Evolutionary conservation across 1,140 invertebrate genomes (phyloP), one percentile per base, ranked within the genome.

Genomic region (Liolophura sinensis): DNA sequence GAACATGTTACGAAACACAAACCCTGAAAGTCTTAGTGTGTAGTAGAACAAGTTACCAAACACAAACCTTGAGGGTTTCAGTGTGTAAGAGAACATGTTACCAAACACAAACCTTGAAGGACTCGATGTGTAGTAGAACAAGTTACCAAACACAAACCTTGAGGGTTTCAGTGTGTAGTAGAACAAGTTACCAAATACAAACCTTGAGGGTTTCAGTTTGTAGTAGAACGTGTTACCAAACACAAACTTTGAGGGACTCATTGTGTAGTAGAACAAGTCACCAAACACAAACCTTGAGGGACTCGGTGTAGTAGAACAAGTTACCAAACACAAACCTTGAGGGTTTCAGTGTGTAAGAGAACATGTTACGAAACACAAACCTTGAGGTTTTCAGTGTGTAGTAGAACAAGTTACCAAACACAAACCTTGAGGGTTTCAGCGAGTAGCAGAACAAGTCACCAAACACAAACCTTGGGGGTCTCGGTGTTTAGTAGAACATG

Each of bases 1-100:
- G 31, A n/a, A n/a, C n/a, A n/a, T n/a, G n/a, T n/a, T n/a, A n/a
- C n/a, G n/a, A n/a, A n/a, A n/a, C n/a, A n/a, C n/a, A n/a, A n/a
- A n/a, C n/a, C n/a, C n/a, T n/a, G n/a, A n/a, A n/a, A n/a, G n/a
- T n/a, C n/a, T n/a, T n/a, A 15, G 16, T 58, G 56, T 58, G 14
- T 15, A 58, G 31, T 9, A 40, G 31, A 40, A 40, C 31, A 40
- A 40, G 31, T 40, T 40, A 40, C 31, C 31, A 40, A 40, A 40
- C 31, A 52, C 64, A 40, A 75, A 88, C 87, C 78, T 92, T 91
- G 69, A 98, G 82, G 20, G 94, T 92, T 79, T 40, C 31, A 40
- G 9, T 9, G 31, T 40, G 31, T 7, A 5, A 9, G 3, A 40
- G 31, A 40, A 40, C 31, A 40, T 5, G 31, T 40, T 40, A 40